A percentile compares a stretch with the other conserved stretches of the same genome.
These are phyloP conservation scores for Pyrrhia umbra DNA, from an alignment of 2,888 invertebrate genomes.

Conservation along the genomic window DNA sequence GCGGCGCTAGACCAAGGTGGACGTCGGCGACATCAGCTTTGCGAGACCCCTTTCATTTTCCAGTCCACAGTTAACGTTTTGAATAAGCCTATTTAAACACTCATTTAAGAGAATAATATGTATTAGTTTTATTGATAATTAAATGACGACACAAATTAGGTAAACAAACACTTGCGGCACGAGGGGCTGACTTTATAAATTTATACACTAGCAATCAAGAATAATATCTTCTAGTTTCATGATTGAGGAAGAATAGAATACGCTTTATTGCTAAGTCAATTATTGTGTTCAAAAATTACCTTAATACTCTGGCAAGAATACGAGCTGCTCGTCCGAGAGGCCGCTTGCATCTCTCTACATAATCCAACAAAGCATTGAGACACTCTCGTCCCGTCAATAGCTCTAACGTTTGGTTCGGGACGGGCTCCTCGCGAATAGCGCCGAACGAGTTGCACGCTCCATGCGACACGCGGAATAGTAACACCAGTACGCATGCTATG, in stretches of 20 bases:
- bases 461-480: slow-evolving; percentile 83
- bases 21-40: too few relatives aligned
- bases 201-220: too few relatives aligned
- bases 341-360: slow-evolving; percentile 83
- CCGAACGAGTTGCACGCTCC: slow-evolving; percentile 75
- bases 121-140: too few relatives aligned
- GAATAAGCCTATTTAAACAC: too few relatives aligned
- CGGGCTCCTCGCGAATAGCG: slow-evolving; percentile 73
- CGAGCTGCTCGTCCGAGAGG: slow-evolving; percentile 87
- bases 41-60: too few relatives aligned
- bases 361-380: slow-evolving; percentile 84
- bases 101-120: too few relatives aligned
- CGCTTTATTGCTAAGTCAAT: too few relatives aligned
- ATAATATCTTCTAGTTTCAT: not conserved
- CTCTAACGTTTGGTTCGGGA: slow-evolving; percentile 77
- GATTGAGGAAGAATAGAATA: not conserved
- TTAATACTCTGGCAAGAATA: slow-evolving; percentile 88
- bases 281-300: slow-evolving; percentile 77
- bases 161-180: too few relatives aligned
- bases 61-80: too few relatives aligned
- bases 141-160: too few relatives aligned
- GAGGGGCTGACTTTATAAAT: too few relatives aligned
- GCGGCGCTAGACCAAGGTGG: too few relatives aligned
- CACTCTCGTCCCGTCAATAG: slow-evolving; percentile 80
- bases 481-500: slow-evolving; percentile 82